Percentiles rank a stretch among this genome's conserved stretches.
Evolutionary conservation across 1,140 invertebrate species (phyloP).

Genomic region (Globodera ellingtonae): DNA sequence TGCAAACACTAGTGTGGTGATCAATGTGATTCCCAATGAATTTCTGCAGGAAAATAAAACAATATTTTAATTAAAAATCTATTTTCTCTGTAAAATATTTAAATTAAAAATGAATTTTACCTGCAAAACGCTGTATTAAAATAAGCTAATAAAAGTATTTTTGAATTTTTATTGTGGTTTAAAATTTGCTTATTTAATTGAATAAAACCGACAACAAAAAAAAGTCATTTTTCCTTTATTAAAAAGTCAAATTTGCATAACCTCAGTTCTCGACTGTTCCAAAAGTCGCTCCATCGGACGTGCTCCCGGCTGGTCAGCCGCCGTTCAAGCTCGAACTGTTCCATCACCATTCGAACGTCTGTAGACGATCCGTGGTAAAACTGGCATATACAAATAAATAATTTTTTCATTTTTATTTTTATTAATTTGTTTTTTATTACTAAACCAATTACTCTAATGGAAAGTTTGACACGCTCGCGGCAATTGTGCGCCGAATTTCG

Average conservation of each 20-base stretch:
- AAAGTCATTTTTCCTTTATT: too few relatives aligned
- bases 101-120: too few relatives aligned
- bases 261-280: conserved; percentile 33
- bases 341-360: conserved; percentile 5
- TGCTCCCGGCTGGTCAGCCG: conserved; percentile 6
- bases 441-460: conserved; percentile 38
- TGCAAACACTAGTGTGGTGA: conserved; percentile 33
- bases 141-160: too few relatives aligned
- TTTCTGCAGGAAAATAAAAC: conserved; percentile 18
- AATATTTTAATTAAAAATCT: too few relatives aligned
- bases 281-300: conserved; percentile 5
- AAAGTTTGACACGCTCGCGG: neutral
- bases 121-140: too few relatives aligned
- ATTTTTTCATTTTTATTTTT: neutral
- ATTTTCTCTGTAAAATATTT: too few relatives aligned
- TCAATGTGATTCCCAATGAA: conserved; percentile 36
- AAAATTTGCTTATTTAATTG: conserved; percentile 32
- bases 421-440: conserved; percentile 31
- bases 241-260: neutral
- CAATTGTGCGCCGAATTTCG: neutral
- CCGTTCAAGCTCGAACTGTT: conserved; percentile 17
- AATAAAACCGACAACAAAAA: neutral
- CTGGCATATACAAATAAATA: conserved; percentile 5
- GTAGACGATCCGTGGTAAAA: conserved; percentile 16
- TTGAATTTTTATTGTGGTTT: too few relatives aligned